These are phyloP conservation scores for Oreochromis niloticus DNA, from an alignment of 2,113 vertebrate species.

Conservation along the genomic window DNA sequence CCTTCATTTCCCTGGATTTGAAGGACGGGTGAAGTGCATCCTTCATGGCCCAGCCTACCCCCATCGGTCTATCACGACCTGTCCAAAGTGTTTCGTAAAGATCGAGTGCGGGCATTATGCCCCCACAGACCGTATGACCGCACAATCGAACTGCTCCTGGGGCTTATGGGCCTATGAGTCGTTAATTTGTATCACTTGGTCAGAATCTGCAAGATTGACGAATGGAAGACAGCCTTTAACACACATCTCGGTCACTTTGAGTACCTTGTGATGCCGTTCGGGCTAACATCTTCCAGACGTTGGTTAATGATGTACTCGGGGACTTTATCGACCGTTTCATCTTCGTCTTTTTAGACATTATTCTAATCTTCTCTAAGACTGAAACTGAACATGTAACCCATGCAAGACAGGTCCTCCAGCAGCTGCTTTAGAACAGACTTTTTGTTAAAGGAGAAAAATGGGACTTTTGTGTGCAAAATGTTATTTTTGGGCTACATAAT, in stretches of 20 bases:
- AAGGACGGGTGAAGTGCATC: too few relatives aligned
- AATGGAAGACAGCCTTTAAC: not conserved
- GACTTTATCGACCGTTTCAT: not conserved
- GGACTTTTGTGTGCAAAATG: not conserved
- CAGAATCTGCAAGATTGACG: not conserved
- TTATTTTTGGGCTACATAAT: not conserved
- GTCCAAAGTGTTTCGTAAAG: not conserved
- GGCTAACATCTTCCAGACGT: not conserved
- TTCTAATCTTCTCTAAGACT: not conserved
- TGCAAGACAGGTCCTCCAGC: not conserved
- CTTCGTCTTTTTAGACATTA: not conserved
- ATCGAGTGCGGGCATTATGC: rapidly evolving
- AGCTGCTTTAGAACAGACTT: not conserved
- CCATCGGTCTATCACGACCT: not conserved
- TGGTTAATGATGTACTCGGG: not conserved
- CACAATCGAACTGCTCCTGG: not conserved
- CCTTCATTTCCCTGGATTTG: too few relatives aligned
- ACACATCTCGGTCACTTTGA: not conserved
- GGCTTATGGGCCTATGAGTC: not conserved
- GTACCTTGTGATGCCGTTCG: not conserved
- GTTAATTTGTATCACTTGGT: not conserved
- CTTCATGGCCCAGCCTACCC: not conserved
- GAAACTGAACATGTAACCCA: not conserved
- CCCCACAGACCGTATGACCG: not conserved
- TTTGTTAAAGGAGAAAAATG: not conserved